These are phyloP conservation scores for Apeira syringaria DNA, from an alignment of 2,888 invertebrate genomes.

Conservation along the genomic window DNA sequence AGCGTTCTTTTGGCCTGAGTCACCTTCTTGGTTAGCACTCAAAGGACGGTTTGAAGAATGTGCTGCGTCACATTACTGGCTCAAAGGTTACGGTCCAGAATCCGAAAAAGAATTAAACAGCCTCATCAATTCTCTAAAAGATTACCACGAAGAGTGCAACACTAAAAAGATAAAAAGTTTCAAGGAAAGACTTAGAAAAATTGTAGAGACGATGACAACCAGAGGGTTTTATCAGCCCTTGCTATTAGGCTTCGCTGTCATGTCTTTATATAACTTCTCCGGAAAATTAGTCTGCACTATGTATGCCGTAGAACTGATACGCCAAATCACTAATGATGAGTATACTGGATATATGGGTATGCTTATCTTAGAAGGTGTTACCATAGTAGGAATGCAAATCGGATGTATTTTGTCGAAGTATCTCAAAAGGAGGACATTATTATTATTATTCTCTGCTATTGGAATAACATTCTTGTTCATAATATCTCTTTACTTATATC, in stretches of 20 bases:
- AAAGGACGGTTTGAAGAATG: slow-evolving; percentile 51
- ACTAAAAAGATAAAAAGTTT: slow-evolving; percentile 21
- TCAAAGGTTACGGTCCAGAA: slow-evolving; percentile 43
- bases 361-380: slow-evolving; percentile 60
- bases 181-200: slow-evolving; percentile 29
- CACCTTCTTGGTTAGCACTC: slow-evolving; percentile 55
- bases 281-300: slow-evolving; percentile 53
- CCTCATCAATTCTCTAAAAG: slow-evolving; percentile 43
- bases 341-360: slow-evolving; percentile 52
- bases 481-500: slow-evolving; percentile 53
- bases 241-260: slow-evolving; percentile 41
- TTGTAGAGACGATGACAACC: slow-evolving; percentile 34
- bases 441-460: slow-evolving; percentile 44
- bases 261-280: slow-evolving; percentile 50
- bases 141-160: slow-evolving; percentile 31
- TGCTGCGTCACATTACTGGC: slow-evolving; percentile 43
- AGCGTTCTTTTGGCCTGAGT: slow-evolving; percentile 48
- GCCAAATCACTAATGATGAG: slow-evolving; percentile 49
- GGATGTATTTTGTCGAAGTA: slow-evolving; percentile 52
- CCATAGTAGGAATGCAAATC: slow-evolving; percentile 56
- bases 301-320: slow-evolving; percentile 54
- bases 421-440: slow-evolving; percentile 49
- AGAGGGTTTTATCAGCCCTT: slow-evolving; percentile 52
- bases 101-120: slow-evolving; percentile 45
- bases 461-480: slow-evolving; percentile 50